Percentiles rank a stretch among this genome's conserved stretches.
Conservation (phyloP, 2,113 vertebrate species). For the Paratilapia polleni region DNA sequence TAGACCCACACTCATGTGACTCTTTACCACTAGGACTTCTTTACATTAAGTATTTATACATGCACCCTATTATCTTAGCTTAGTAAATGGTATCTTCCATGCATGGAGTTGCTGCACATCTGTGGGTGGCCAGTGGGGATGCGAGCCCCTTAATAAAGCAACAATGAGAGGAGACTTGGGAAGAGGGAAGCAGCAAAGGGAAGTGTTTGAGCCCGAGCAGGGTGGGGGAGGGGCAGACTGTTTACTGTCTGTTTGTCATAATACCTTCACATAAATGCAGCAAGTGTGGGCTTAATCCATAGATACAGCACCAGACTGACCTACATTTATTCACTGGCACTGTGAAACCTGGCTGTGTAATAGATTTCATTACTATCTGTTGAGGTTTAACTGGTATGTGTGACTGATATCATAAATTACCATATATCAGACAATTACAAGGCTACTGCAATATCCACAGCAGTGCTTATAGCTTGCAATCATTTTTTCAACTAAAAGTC, state of each 20-base stretch:
- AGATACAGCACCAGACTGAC: constrained; percentile 35
- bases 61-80: background rate
- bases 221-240: constrained; percentile 46
- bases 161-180: constrained; percentile 13
- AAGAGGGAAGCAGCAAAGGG: background rate
- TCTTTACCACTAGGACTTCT: background rate
- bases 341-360: constrained; percentile 4
- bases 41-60: background rate
- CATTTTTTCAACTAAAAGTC: background rate
- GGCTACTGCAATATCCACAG: background rate
- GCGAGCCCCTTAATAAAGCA: background rate
- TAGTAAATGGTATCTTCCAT: background rate
- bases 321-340: constrained; percentile 23
- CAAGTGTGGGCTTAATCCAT: constrained; percentile 36
- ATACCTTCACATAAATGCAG: constrained; percentile 35
- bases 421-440: background rate
- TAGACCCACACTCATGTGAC: background rate
- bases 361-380: constrained; percentile 23
- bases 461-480: background rate
- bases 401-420: constrained; percentile 6
- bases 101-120: background rate
- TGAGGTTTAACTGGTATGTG: constrained; percentile 26
- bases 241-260: constrained; percentile 52
- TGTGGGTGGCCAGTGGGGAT: background rate
- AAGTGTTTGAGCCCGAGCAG: background rate